Evolutionary conservation across 2,113 vertebrate species (phyloP).

Genomic region (Cairina moschata): DNA sequence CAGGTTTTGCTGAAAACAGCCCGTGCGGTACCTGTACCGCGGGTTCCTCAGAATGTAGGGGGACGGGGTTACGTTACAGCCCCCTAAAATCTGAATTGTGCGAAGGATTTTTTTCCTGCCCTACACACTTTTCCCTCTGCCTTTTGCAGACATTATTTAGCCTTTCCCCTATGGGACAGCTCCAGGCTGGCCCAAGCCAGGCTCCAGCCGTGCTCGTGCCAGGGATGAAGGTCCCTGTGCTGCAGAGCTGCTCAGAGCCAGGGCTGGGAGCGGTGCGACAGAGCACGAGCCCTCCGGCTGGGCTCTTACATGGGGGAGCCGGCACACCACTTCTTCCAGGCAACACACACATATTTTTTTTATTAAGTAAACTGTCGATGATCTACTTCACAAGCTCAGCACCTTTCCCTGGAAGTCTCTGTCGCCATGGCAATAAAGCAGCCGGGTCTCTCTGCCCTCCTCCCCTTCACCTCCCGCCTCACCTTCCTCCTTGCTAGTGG

Average conservation of each 20-base stretch:
- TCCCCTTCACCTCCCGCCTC: background rate
- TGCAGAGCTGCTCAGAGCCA: background rate
- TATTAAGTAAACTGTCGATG: conserved; percentile 5
- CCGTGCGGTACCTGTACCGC: rapidly evolving
- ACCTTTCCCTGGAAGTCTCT: conserved; percentile 5
- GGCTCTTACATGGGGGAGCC: background rate
- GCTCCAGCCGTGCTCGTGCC: background rate
- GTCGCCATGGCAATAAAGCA: conserved; percentile 50
- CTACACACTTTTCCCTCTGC: background rate
- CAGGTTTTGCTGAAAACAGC: background rate
- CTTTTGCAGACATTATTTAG: background rate
- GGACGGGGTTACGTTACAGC: background rate
- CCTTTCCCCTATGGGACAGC: background rate
- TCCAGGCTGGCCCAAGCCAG: background rate
- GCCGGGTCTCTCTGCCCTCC: background rate
- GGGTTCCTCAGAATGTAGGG: background rate
- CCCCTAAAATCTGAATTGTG: background rate
- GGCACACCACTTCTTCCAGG: background rate
- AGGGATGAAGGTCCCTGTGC: background rate
- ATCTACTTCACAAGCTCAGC: conserved; percentile 30
- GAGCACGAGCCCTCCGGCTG: background rate
- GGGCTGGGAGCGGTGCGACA: background rate
- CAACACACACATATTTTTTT: background rate
- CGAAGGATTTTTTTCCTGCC: background rate
- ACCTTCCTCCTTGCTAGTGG: background rate